Evolutionary conservation across 2,888 invertebrate genomes (phyloP), one percentile per base, ranked within the genome.

Genomic region (Cephonodes hylas): DNA sequence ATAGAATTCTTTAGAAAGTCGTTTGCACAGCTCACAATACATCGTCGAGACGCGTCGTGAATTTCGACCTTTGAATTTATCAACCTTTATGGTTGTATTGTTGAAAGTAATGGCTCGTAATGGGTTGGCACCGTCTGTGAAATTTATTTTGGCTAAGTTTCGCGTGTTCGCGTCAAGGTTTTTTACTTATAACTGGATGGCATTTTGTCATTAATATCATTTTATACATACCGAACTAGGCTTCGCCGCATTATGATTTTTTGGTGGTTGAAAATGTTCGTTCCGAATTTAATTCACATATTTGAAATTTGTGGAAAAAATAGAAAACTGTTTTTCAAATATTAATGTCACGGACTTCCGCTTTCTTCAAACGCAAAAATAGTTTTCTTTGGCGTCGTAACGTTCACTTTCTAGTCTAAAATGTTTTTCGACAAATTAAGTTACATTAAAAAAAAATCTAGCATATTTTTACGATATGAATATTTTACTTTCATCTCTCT

Each of bases 41-140:
- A 15, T 22, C 25, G 20, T 58, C 31, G 23, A 7, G 44, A n/a
- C 25, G 10, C 7, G 23, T 42, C 20, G 27, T 59, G 18, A 42
- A 44, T 44, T 59, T 34, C 34, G 59, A 46, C 59, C 38, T 59
- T 59, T 59, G 34, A 59, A 59, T 44, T 59, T 46, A 59, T 59
- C 34, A 59, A 59, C 45, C 44, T 59, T 59, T 59, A 59, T 45
- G 38, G 34, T 15, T 34, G 34, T 46, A 31, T 46, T 34, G 59
- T 27, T 45, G 34, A 60, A 60, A 45, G 42, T 25, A 59, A 59
- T 20, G 44, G 42, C 6, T 25, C 42, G 25, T 27, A 59, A 59
- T 59, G 44, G 58, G 18, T 59, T 44, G 10, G 18, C 27, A 27
- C 25, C 15, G 27, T 59, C 25, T 44, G 58, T 53, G 31, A 10